Evolutionary conservation across 2,113 vertebrate genomes (phyloP), one percentile per base, ranked within the genome.

Genomic region (Phainopepla nitens): DNA sequence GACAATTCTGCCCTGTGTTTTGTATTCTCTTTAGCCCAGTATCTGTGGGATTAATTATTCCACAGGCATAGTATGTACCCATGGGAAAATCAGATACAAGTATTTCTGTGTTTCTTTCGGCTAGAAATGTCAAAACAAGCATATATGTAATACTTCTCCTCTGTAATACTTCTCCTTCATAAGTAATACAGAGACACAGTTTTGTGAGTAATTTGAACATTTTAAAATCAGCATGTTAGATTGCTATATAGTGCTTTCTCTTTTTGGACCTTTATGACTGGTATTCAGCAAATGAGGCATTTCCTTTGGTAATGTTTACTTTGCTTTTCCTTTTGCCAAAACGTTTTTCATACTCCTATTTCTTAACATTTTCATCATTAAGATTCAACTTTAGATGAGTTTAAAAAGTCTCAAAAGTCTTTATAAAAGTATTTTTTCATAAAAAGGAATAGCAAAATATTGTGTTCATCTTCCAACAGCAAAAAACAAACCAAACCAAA

Each of bases 61-160:
- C 15, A 42, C 8, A 1, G 19, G 4, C 0, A 1, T 20, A 45
- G 5, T 13, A 33, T 41, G 81, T 24, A 13, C 7, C 33, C 14
- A 11, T n/a, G 13, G 23, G 13, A 91, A 62, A 81, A 89, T 3
- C 20, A 79, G 21, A 44, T 31, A 51, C 18, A 64, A 71, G 17
- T 31, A 60, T 47, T 66, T 44, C 8, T 68, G 19, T 45, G 16
- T 54, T 70, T 79, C 41, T 83, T 71, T 44, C 53, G 19, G 5
- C n/a, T 71, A 68, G 21, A 84, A 94, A 71, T 84, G 16, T 13
- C 45, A 49, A 44, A 72, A 56, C 2, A 15, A 56, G 13, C 4
- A 53, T 28, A 50, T 22, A 31, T 16, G 19, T 68, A 76, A 36
- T 71, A 51, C 13, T 90, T 9, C 3, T 66, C 3, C 20, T 68